Evolutionary conservation across 2,113 vertebrate species (phyloP), one percentile per base, ranked within the genome.

Genomic region (Vireo altiloquus): DNA sequence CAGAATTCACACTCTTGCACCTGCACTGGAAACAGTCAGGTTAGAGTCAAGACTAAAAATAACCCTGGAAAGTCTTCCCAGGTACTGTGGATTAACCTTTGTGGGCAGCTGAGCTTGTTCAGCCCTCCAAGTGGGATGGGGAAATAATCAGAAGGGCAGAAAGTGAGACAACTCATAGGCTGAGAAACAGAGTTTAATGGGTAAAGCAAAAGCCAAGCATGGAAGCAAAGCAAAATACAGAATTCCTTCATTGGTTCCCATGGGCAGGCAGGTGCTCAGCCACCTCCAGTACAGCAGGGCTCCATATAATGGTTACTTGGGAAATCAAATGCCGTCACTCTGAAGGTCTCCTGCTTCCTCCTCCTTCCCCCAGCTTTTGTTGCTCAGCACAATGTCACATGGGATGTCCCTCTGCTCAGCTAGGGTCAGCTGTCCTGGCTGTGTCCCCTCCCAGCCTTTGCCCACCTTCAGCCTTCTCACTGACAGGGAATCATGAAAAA

Each of bases 311-410:
- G 1, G 17, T 37, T 35, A 57, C 42, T 46, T 20, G 17, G 37
- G n/a, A 82, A 65, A 13, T n/a, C n/a, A 72, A 74, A 65, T 0
- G 1, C 28, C 33, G 33, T 72, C 25, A 33, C 12, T 71, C 61
- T 2, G 4, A 76, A 54, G 0, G 1, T 19, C 22, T 57, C 13
- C 13, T 12, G n/a, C n/a, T 37, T 68, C 59, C n/a, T 76, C 25
- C 28, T 84, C 27, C 54, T 65, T 24, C 7, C 12, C 13, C 5
- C 25, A 54, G 35, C 19, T 63, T 85, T 70, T 40, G 7, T 2
- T 44, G 24, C 37, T 10, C 24, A 74, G 37, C 19, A 42, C 13
- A 30, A 11, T 9, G 21, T 28, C 3, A 1, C 14, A 42, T 1
- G 54, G 57, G 11, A 83, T 10, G n/a, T 12, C 11, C 15, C 68